Evolutionary conservation across 2,888 invertebrate species (phyloP).

Genomic region (Conistra vaccinii): DNA sequence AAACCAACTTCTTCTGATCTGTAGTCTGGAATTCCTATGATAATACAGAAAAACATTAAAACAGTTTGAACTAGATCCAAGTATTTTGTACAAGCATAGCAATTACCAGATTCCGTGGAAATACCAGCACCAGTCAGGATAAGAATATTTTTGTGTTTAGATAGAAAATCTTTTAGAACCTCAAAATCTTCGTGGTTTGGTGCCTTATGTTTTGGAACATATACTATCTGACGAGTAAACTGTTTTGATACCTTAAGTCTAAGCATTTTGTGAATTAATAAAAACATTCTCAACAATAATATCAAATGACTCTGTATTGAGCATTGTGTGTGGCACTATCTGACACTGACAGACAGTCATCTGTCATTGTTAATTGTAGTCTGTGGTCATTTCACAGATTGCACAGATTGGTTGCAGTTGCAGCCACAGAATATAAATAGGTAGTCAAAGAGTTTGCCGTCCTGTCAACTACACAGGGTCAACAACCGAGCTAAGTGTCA

Average conservation of each 20-base stretch:
- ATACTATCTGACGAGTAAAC: conserved; percentile 74
- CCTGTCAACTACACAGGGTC: no score
- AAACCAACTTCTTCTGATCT: conserved; percentile 97
- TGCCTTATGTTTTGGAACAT: conserved; percentile 94
- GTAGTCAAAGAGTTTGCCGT: no score
- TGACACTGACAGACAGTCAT: no score
- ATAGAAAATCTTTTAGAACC: conserved; percentile 91
- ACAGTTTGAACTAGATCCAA: not conserved
- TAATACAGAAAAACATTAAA: conserved; percentile 42
- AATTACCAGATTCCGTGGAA: conserved; percentile 97
- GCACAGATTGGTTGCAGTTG: no score
- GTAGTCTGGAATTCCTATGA: conserved; percentile 97
- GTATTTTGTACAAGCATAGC: not conserved
- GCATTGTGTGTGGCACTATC: no score
- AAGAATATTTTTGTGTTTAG: conserved; percentile 90
- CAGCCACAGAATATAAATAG: no score
- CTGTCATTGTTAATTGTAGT: no score
- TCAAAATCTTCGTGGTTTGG: conserved; percentile 91
- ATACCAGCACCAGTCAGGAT: conserved; percentile 98
- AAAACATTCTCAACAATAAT: not conserved
- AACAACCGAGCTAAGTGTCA: no score
- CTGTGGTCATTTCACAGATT: no score
- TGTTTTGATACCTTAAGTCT: conserved; percentile 57
- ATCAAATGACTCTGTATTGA: not conserved
- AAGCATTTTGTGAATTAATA: conserved; percentile 67